phyloP scores from a whole-genome alignment of 2,888 invertebrate genomes.

The Dolomedes plantarius region DNA sequence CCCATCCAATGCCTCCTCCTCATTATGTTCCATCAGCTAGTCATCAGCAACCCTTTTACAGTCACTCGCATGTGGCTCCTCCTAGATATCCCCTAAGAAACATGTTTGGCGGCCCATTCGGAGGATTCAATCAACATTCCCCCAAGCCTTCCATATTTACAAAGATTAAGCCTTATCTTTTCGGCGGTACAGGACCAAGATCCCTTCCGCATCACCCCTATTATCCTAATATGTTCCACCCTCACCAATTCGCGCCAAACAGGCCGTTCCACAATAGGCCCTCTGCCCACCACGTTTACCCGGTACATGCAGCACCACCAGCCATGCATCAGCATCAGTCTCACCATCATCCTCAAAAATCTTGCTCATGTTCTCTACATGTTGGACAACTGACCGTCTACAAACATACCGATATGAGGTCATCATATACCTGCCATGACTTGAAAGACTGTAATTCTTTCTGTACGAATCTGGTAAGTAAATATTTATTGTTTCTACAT shows the following conservation, averaged over 20 bases:
- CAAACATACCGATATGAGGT: constrained; percentile 64
- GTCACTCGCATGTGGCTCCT: neutral
- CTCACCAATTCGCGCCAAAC: constrained; percentile 55
- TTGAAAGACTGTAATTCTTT: constrained; percentile 63
- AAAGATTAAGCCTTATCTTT: constrained; percentile 56
- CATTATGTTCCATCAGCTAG: constrained; percentile 51
- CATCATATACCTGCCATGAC: constrained; percentile 57
- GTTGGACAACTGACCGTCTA: constrained; percentile 62
- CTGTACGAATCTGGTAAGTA: constrained; percentile 67
- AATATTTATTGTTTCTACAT: too few relatives aligned
- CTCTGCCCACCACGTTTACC: constrained; percentile 10
- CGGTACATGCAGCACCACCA: constrained; percentile 1
- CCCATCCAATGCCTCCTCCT: constrained; percentile 23
- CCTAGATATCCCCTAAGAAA: constrained; percentile 46
- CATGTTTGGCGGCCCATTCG: constrained; percentile 16
- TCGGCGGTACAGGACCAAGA: constrained; percentile 34
- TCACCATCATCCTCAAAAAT: constrained; percentile 27
- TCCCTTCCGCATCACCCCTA: constrained; percentile 54
- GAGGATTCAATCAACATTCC: constrained; percentile 22
- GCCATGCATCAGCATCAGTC: neutral
- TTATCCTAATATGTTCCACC: constrained; percentile 48
- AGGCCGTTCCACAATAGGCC: constrained; percentile 56
- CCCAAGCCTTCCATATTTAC: constrained; percentile 36
- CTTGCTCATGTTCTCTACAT: constrained; percentile 63
- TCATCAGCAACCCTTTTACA: constrained; percentile 44